Conservation (phyloP, 1,140 invertebrate genomes). For the Lucilia sericata region DNA sequence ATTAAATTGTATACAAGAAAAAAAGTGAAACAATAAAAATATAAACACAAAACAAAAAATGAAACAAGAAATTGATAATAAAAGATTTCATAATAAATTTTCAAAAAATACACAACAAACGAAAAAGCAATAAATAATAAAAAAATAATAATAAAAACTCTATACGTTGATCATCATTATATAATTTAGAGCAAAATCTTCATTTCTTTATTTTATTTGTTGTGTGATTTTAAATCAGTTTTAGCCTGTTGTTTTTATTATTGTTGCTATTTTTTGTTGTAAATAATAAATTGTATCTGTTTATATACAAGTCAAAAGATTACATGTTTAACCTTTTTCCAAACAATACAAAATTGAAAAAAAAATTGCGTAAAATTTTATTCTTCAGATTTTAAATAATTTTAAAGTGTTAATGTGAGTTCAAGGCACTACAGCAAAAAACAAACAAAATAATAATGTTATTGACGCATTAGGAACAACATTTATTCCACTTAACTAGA, state of each 20-base stretch:
- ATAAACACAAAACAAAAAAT: not conserved
- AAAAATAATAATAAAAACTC: not conserved
- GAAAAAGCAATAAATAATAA: not conserved
- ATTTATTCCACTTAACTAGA: no score
- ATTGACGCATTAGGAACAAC: no score
- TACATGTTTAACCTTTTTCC: not conserved
- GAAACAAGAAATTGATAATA: not conserved
- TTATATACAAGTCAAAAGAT: not conserved
- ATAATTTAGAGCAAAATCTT: not conserved
- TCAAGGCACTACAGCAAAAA: no score
- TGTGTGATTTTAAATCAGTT: no score
- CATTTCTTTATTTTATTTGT: no score
- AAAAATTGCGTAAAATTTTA: not conserved
- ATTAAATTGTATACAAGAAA: not conserved
- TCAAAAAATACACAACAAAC: no score
- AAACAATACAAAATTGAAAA: not conserved
- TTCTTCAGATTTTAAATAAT: no score
- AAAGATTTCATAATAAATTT: conserved; percentile 2
- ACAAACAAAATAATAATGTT: no score
- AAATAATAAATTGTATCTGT: not conserved
- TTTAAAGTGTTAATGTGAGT: no score
- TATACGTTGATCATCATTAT: not conserved
- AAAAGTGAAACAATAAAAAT: not conserved
- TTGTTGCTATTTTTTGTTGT: not conserved
- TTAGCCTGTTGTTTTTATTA: no score